Evolutionary conservation across 2,113 vertebrate species (phyloP), one percentile per base, ranked within the genome.

Genomic region (Misgurnus mizolepis): DNA sequence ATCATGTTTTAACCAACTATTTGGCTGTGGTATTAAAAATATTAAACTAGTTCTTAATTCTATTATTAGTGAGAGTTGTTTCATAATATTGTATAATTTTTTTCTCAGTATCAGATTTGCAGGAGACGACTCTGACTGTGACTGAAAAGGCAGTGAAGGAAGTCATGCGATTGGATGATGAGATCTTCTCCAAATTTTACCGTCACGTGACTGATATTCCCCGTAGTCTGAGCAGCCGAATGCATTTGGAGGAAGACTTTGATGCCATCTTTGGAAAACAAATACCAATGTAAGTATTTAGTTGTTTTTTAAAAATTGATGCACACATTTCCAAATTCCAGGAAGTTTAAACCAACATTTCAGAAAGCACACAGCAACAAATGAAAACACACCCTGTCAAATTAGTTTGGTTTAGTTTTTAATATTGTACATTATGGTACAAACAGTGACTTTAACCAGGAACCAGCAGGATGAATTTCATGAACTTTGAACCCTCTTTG

Each of bases 151-250:
- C 96, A 0, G 97, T 99, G 76, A 99, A 98, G 86, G 97, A 98
- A 77, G 98, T 99, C 81, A 99, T 99, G 97, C 96, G 95, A 87
- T 80, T 95, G 34, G 98, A 99, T 9, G 98, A 99, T 0, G 98
- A 99, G 87, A 95, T 97, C 0, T 99, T 99, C 92, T 95, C 96
- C 79, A 97, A 94, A 85, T 99, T 99, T 87, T 99, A 99, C 90
- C 92, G 92, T 43, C 93, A 87, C 0, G 40, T 96, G 65, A 69
- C 88, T 0, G 95, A 96, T 68, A 90, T 92, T 22, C 92, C 93
- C 0, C 89, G 87, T 55, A 85, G 87, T 64, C 83, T 93, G 73
- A 87, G 91, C 34, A 89, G 88, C 66, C 86, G 90, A 76, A 92
- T 96, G 78, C 94, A 96, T 75, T 90, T 99, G 60, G 93, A 94